phyloP scores from a whole-genome alignment of 2,113 vertebrate species.

The Struthidea cinerea region DNA sequence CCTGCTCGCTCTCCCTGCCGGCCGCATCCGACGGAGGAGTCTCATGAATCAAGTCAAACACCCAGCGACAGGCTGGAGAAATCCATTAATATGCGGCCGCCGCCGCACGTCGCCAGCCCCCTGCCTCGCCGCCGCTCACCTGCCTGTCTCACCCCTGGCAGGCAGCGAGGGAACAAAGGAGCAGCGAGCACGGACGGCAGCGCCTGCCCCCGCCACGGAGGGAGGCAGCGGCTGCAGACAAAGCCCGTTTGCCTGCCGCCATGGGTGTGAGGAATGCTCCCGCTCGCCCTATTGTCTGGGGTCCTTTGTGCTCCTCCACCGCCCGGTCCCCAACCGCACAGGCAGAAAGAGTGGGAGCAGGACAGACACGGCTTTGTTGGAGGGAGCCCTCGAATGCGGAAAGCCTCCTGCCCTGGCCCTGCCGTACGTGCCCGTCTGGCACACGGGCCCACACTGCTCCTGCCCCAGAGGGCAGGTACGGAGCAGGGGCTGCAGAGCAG shows the following conservation, averaged over 20 bases:
- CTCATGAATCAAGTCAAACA: conserved; percentile 35
- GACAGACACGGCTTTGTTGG: conserved; percentile 24
- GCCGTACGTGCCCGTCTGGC: background rate
- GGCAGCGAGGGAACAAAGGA: conserved; percentile 50
- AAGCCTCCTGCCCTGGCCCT: background rate
- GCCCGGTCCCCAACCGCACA: background rate
- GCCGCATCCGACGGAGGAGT: background rate
- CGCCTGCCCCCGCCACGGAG: conserved; percentile 2
- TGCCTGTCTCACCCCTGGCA: conserved; percentile 43
- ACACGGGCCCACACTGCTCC: accelerated
- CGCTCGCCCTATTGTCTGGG: conserved; percentile 35
- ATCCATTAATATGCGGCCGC: conserved; percentile 22
- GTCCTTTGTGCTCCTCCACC: conserved; percentile 23
- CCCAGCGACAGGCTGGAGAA: conserved; percentile 25
- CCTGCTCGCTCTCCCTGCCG: background rate
- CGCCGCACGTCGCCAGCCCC: background rate
- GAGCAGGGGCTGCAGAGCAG: background rate
- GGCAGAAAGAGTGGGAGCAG: background rate
- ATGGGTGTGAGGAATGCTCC: conserved; percentile 35
- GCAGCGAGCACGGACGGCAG: background rate
- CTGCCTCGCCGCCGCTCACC: conserved; percentile 27
- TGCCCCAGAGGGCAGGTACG: background rate
- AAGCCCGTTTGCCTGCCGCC: background rate
- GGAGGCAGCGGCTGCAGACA: conserved; percentile 8
- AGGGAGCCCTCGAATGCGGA: background rate